These are phyloP conservation scores for Epirrhoe tristata DNA, from an alignment of 2,888 invertebrate species.

Conservation along the genomic window DNA sequence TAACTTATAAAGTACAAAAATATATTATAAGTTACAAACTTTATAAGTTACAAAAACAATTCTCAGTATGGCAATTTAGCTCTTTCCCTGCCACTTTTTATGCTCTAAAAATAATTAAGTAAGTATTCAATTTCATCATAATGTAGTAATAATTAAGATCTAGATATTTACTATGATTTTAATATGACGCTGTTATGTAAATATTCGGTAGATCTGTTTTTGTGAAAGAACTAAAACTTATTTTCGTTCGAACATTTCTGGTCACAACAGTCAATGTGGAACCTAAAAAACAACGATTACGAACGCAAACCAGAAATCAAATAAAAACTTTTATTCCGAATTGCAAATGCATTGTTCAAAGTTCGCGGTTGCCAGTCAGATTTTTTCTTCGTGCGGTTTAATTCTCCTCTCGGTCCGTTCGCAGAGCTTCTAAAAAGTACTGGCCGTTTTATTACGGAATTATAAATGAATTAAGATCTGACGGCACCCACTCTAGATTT, in stretches of 20 bases:
- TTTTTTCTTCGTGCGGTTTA: conserved; percentile 49
- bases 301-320: conserved; percentile 28
- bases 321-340: conserved; percentile 37
- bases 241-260: conserved; percentile 3
- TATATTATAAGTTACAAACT: too few species aligned
- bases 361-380: conserved; percentile 47
- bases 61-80: too few species aligned
- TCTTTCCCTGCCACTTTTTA: too few species aligned
- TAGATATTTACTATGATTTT: not conserved
- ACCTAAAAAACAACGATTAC: conserved; percentile 20
- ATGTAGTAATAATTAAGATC: not conserved
- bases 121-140: too few species aligned
- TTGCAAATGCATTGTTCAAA: conserved; percentile 47
- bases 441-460: not conserved
- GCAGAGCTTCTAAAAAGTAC: not conserved
- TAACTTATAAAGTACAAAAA: too few species aligned
- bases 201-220: not conserved
- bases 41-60: too few species aligned
- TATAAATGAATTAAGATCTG: not conserved
- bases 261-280: conserved; percentile 16
- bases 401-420: conserved; percentile 37
- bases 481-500: not conserved
- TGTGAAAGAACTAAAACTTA: not conserved
- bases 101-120: too few species aligned
- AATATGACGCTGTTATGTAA: not conserved